A percentile compares a stretch with the other conserved stretches of the same genome.
phyloP scores from a whole-genome alignment of 2,113 vertebrate species.

The Ginglymostoma cirratum region DNA sequence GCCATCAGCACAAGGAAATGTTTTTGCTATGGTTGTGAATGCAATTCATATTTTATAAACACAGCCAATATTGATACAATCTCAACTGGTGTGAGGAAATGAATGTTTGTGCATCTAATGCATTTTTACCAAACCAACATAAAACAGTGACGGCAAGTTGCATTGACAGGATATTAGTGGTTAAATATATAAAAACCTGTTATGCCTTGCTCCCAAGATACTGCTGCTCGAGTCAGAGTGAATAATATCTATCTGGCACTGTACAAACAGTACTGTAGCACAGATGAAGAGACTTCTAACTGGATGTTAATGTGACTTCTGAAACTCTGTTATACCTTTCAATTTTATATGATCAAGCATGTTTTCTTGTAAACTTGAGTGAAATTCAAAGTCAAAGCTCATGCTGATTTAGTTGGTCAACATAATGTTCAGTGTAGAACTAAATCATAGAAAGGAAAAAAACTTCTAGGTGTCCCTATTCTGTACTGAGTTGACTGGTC shows the following conservation, averaged over 20 bases:
- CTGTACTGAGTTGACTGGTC: conserved; percentile 12
- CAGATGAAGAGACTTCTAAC: neutral
- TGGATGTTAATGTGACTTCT: conserved; percentile 5
- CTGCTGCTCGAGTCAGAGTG: conserved; percentile 37
- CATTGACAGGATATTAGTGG: conserved; percentile 50
- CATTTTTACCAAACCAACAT: conserved; percentile 50
- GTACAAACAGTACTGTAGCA: neutral
- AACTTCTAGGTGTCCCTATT: neutral
- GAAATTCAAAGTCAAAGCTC: neutral
- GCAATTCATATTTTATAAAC: conserved; percentile 48
- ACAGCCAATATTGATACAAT: conserved; percentile 45
- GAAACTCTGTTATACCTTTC: neutral
- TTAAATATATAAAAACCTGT: conserved; percentile 51
- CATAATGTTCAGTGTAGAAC: neutral
- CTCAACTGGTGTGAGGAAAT: conserved; percentile 49
- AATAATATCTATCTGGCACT: conserved; percentile 15
- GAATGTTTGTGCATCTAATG: conserved; percentile 48
- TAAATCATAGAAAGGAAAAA: neutral
- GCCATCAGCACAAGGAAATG: conserved; percentile 32
- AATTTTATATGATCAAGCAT: neutral
- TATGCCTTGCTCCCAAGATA: conserved; percentile 43
- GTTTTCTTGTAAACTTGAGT: neutral
- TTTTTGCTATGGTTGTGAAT: conserved; percentile 37
- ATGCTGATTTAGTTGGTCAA: neutral
- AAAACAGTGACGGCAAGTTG: conserved; percentile 44